Conservation (phyloP, 1,140 invertebrate species). For the Diorhabda carinulata region DNA sequence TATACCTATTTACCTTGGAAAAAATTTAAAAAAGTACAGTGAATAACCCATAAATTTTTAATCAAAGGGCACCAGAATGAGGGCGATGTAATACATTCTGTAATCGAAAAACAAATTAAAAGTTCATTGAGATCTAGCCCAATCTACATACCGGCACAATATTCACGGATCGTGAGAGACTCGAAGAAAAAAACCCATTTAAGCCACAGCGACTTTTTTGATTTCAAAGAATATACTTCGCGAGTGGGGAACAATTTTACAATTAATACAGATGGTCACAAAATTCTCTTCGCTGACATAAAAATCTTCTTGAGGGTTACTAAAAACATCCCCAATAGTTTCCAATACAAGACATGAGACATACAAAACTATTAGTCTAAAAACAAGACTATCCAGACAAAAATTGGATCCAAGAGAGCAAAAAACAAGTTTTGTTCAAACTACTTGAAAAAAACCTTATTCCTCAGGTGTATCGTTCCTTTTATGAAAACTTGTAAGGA, state of each 20-base stretch:
- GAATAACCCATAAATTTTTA: conserved; percentile 19
- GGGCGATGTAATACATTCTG: conserved; percentile 16
- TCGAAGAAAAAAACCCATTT: background rate
- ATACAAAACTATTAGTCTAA: background rate
- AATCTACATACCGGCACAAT: conserved; percentile 32
- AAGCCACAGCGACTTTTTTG: background rate
- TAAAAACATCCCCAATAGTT: background rate
- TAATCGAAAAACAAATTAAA: conserved; percentile 22
- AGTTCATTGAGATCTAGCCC: conserved; percentile 29
- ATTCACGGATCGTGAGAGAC: background rate
- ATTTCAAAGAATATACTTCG: background rate
- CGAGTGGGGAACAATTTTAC: background rate
- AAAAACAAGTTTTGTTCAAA: background rate
- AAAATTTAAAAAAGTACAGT: conserved; percentile 6
- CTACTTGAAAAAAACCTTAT: background rate
- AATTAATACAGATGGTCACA: background rate
- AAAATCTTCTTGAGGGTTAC: background rate
- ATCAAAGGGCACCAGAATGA: conserved; percentile 13
- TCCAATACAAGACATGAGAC: background rate
- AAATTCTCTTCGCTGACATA: too few species aligned
- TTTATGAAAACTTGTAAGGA: background rate
- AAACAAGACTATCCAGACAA: background rate
- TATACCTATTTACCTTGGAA: conserved; percentile 7
- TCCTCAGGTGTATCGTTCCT: background rate
- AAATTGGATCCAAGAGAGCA: background rate